Percentiles rank a stretch among this genome's conserved stretches.
phyloP scores from a whole-genome alignment of 2,888 invertebrate genomes.

The Zelleria hepariella region DNA sequence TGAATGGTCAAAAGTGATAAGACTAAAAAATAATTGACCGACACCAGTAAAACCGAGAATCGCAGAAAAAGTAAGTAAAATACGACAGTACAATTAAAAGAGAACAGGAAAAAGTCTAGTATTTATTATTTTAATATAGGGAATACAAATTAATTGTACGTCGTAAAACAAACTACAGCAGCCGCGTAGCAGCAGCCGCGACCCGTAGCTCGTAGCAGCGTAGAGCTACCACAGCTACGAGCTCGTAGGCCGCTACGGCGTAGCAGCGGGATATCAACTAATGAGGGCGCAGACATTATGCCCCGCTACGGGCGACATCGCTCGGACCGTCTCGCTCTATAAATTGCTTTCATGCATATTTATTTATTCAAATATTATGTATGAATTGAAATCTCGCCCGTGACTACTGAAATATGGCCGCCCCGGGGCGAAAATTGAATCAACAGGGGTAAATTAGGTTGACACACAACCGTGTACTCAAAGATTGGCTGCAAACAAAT shows the following conservation, averaged over 20 bases:
- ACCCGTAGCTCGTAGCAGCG: slow-evolving; percentile 25
- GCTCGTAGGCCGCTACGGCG: slow-evolving; percentile 34
- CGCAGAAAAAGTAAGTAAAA: too few species aligned
- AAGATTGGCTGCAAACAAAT: neutral
- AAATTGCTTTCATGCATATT: slow-evolving; percentile 72
- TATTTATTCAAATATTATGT: slow-evolving; percentile 70
- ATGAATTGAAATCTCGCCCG: slow-evolving; percentile 66
- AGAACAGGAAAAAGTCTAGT: neutral
- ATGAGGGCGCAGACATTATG: slow-evolving; percentile 59
- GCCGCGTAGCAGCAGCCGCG: neutral
- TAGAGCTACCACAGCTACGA: too few species aligned
- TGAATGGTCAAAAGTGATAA: too few species aligned
- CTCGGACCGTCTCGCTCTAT: slow-evolving; percentile 45
- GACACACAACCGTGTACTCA: slow-evolving; percentile 25
- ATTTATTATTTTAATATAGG: neutral
- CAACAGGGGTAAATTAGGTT: slow-evolving; percentile 55
- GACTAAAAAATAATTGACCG: too few species aligned
- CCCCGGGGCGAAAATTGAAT: slow-evolving; percentile 55
- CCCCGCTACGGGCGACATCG: slow-evolving; percentile 35
- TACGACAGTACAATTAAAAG: neutral
- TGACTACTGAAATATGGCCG: slow-evolving; percentile 64
- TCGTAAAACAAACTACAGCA: neutral
- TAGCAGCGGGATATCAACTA: slow-evolving; percentile 41
- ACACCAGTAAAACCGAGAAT: too few species aligned
- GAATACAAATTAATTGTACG: neutral